These are phyloP conservation scores for Neosalanx taihuensis DNA, from an alignment of 2,797 vertebrate genomes.

Conservation along the genomic window DNA sequence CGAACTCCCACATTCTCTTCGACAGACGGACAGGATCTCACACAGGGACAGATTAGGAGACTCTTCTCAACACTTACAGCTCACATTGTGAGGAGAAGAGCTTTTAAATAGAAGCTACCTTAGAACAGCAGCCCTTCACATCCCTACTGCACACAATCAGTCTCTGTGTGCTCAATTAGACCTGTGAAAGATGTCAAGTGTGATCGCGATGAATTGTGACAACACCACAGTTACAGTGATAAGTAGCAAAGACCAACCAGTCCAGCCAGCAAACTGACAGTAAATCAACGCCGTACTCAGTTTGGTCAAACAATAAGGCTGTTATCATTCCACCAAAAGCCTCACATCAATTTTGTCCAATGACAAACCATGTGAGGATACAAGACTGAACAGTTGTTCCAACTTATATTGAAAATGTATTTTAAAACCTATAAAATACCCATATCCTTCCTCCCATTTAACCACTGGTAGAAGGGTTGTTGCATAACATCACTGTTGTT, in stretches of 20 bases:
- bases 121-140: background rate
- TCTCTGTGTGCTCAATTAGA: background rate
- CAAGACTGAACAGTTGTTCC: background rate
- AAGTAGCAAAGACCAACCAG: too few relatives aligned
- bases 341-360: background rate
- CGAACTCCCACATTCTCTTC: background rate
- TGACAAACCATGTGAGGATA: background rate
- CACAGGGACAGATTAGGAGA: background rate
- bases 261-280: background rate
- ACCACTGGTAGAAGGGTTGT: too few relatives aligned
- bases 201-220: background rate
- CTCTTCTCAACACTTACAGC: background rate
- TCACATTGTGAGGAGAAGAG: background rate
- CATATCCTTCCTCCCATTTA: too few relatives aligned
- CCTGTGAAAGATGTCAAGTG: background rate
- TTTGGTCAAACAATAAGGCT: background rate
- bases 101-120: background rate
- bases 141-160: background rate
- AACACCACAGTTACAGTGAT: background rate
- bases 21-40: background rate
- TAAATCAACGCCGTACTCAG: background rate
- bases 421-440: background rate
- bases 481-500: too few relatives aligned
- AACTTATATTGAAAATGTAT: background rate
- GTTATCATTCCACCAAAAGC: background rate